Conservation (phyloP, 2,113 vertebrate species). For the Nibea coibor region DNA sequence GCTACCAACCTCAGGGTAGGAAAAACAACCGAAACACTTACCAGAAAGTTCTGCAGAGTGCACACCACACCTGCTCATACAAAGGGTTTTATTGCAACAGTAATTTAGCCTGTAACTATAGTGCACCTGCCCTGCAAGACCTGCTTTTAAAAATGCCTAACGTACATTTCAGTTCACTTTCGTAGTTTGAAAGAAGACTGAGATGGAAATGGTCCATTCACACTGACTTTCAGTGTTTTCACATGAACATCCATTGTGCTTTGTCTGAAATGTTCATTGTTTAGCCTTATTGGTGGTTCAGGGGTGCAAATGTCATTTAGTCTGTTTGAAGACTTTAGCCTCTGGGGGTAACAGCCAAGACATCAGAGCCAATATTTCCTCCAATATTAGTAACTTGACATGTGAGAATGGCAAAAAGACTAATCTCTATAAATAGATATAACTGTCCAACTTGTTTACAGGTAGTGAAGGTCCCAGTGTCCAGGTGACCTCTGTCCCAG, state of each 20-base stretch:
- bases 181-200: background rate
- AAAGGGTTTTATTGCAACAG: background rate
- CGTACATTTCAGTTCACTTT: no score
- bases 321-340: no score
- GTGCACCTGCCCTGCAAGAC: background rate
- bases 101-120: background rate
- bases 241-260: background rate
- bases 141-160: background rate
- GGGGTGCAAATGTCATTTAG: background rate
- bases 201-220: background rate
- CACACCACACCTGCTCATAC: background rate
- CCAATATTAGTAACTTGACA: no score
- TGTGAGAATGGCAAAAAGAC: background rate
- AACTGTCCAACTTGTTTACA: no score
- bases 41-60: background rate
- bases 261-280: background rate
- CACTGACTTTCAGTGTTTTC: background rate
- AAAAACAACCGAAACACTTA: background rate
- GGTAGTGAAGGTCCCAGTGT: constrained; percentile 48
- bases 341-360: no score
- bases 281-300: background rate
- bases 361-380: no score
- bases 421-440: no score
- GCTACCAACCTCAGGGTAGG: constrained; percentile 83
- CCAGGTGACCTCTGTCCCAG: constrained; percentile 67